Conservation (phyloP, 2,888 invertebrate genomes). For the Julus scanicus region DNA sequence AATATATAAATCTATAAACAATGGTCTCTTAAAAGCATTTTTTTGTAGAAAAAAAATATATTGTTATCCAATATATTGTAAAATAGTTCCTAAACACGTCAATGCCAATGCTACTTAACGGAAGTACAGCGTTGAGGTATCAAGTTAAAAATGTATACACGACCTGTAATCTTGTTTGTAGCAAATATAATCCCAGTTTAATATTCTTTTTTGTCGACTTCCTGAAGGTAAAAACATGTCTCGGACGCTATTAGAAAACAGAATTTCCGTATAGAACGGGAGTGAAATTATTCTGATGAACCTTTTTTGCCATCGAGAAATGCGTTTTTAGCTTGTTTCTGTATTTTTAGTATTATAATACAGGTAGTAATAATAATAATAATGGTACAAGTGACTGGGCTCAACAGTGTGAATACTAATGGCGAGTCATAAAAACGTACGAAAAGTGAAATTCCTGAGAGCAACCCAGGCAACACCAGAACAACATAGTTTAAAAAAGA, state of each 20-base stretch:
- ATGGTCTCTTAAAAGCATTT: too few relatives aligned
- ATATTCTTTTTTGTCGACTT: conserved; percentile 16
- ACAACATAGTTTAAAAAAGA: not conserved
- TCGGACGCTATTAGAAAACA: not conserved
- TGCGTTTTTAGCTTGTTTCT: not conserved
- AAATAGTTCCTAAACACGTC: too few relatives aligned
- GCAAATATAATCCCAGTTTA: conserved; percentile 1
- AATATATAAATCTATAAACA: too few relatives aligned
- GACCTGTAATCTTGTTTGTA: not conserved
- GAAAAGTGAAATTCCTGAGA: conserved; percentile 31
- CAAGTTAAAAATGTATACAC: not conserved
- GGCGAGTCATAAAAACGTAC: not conserved
- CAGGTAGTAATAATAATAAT: conserved; percentile 47
- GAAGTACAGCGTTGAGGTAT: not conserved
- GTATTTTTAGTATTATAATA: conserved; percentile 9
- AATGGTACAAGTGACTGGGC: not conserved
- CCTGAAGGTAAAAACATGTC: conserved; percentile 14
- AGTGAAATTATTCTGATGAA: conserved; percentile 39
- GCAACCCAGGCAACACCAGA: conserved; percentile 14
- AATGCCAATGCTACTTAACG: too few relatives aligned
- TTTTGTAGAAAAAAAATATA: too few relatives aligned
- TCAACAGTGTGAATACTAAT: not conserved
- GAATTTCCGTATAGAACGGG: not conserved
- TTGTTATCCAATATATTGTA: too few relatives aligned
- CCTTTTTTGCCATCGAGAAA: not conserved